Base-by-base conservation (phyloP, 2,113 vertebrate species). In the Piprites chloris region DNA sequence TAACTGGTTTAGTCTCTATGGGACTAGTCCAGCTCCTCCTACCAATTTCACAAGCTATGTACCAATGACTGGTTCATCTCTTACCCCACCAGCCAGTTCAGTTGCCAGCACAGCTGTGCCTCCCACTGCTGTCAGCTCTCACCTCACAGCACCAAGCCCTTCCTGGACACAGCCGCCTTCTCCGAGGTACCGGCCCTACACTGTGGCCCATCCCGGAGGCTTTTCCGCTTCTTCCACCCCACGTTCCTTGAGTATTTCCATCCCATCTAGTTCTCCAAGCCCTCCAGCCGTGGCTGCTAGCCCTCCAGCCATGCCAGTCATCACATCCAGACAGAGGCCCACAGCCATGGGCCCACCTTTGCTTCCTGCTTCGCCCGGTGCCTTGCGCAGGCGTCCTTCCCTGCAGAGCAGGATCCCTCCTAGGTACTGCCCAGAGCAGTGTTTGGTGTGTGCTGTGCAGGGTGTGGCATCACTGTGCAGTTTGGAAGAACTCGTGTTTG, bases 1-100 rank as follows among this genome's bases (percentile, higher is more conserved):
- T 98, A 80, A 98, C 98, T 96, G 97, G 96, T 98, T 96, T 98
- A 99, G 99, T 99, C 98, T 99, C 95, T 99, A 99, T 98, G 99
- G 98, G 95, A 98, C 98, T 98, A 99, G 99, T 97, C 99, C 99
- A 90, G 97, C 98, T 96, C 96, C 98, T 97, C 96, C 69, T 74
- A 41, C 95, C 88, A 83, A 89, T 94, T 84, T 96, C 95, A 96
- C 98, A 95, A 96, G 95, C 94, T 95, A 65, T 74, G 94, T 95
- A 93, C 96, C 97, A 62, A 27, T 94, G 92, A 91, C 52, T 41
- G 94, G 95, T 80, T 97, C 91, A 19, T 94, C 97, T 94, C 71
- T 97, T 96, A 91, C 97, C 97, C 98, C 93, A 84, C 91, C 97
- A 62, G 80, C 98, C 90, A 93, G 92, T 41, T 94, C 93, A 84